Base-by-base conservation (phyloP, 2,888 invertebrate species). In the Deroplatys truncata region DNA sequence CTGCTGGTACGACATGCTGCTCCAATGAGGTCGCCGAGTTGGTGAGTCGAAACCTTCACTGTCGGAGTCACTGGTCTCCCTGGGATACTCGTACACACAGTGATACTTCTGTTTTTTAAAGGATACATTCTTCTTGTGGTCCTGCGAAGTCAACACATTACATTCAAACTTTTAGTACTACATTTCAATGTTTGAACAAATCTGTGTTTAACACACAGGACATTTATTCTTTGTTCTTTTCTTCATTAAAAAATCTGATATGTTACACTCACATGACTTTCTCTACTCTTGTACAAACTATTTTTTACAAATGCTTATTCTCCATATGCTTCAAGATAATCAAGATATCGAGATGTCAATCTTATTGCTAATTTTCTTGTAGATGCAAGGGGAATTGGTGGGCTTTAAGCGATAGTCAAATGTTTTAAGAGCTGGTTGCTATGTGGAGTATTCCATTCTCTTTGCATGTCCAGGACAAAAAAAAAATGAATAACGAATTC, bases 41-140 rank as follows among this genome's bases (percentile, higher is more conserved):
- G 88, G 88, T 20, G 89, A 89, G 84, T 88, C 87, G 35, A 86
- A 88, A 5, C 83, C 85, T 72, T 90, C 90, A 72, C 87, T 89
- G 25, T 90, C 92, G 89, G 93, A 92, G 43, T 93, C 95, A 91
- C 94, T 92, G 16, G 83, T 95, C 93, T 97, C 97, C 92, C 96
- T 96, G 87, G 97, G 97, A 94, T 97, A 97, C 93, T 97, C 97
- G 93, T 97, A 97, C 90, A 97, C 97, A 92, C 97, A 97, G 93
- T 97, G 97, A 93, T 97, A 97, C 93, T 96, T 96, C 93, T 97
- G 97, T 88, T 97, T 96, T 92, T 97, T 97, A 94, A 97, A 97
- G 94, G 96, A 96, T 86, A 97, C 97, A 91, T 95, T 95, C 93
- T 96, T 96, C 93, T 96, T 96, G 72, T 92, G 91, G 8, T 90